A percentile compares a stretch with the other conserved stretches of the same genome.
Conservation (phyloP, 2,113 vertebrate genomes). For the Apodemus speciosus region DNA sequence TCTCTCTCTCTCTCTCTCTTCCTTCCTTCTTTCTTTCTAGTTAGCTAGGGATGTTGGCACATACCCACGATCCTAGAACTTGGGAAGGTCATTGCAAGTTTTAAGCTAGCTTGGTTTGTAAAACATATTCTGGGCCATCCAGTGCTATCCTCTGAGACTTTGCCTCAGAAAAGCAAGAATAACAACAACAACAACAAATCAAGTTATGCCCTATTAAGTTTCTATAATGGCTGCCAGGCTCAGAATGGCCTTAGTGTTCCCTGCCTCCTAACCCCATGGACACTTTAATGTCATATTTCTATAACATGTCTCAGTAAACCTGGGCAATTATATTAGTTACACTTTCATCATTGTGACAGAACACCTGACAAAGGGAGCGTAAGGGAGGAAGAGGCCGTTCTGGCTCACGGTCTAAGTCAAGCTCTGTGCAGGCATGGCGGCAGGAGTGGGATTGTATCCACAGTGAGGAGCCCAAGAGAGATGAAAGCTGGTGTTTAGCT, state of each 20-base stretch:
- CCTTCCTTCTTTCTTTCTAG: not conserved
- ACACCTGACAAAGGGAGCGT: not conserved
- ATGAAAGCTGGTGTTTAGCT: too few relatives aligned
- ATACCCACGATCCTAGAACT: not conserved
- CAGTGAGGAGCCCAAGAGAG: not conserved
- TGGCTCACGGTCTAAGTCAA: not conserved
- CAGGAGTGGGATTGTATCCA: not conserved
- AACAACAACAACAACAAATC: not conserved
- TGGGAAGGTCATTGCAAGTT: not conserved
- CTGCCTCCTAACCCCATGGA: not conserved
- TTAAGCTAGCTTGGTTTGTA: not conserved
- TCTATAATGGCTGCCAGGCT: not conserved
- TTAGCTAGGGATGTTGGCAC: too few relatives aligned
- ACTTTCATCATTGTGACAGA: too few relatives aligned
- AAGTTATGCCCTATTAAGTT: not conserved
- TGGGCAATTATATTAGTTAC: not conserved
- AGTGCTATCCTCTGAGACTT: not conserved
- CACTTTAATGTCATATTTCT: not conserved
- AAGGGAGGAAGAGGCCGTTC: not conserved
- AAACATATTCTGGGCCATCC: not conserved
- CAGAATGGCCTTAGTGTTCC: not conserved
- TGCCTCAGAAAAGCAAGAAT: not conserved
- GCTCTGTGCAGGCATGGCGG: too few relatives aligned
- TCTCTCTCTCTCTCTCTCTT: too few relatives aligned
- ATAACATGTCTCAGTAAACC: accelerated